phyloP scores from a whole-genome alignment of 2,888 invertebrate species.

The Lysandra coridon region DNA sequence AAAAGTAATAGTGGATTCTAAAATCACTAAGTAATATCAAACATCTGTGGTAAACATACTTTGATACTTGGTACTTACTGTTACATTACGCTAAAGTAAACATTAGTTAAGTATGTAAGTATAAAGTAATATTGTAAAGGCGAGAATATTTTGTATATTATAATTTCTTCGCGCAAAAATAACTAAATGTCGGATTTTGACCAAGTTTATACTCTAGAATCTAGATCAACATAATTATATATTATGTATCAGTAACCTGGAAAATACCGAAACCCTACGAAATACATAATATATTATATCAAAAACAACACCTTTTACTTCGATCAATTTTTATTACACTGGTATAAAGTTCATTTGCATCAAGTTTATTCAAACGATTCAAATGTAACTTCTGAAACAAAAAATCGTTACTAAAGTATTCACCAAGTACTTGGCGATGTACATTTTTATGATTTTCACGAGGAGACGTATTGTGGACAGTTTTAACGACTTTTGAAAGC shows the following conservation, averaged over 20 bases:
- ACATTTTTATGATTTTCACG: slow-evolving; percentile 18
- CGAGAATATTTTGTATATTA: no score
- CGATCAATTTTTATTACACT: background rate
- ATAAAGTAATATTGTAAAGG: no score
- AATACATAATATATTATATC: no score
- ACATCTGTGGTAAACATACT: background rate
- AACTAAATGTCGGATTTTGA: no score
- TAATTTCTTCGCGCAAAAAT: background rate
- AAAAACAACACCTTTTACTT: background rate
- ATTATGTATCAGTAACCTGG: no score
- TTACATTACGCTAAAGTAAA: background rate
- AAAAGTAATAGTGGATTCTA: background rate
- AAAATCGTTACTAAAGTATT: slow-evolving; percentile 14
- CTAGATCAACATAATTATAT: no score
- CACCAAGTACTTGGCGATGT: slow-evolving; percentile 8
- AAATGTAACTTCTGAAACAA: background rate
- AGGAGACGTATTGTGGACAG: background rate
- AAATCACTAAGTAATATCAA: background rate
- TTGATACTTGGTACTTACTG: background rate
- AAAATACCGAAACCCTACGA: no score
- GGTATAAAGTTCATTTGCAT: background rate
- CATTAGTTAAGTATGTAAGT: no score
- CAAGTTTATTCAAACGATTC: background rate
- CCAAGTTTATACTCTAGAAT: no score
- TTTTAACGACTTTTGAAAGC: slow-evolving; percentile 20